A percentile compares a stretch with the other conserved stretches of the same genome.
These are phyloP conservation scores for Paraescarpia echinospica DNA, from an alignment of 1,140 invertebrate genomes.

Conservation along the genomic window DNA sequence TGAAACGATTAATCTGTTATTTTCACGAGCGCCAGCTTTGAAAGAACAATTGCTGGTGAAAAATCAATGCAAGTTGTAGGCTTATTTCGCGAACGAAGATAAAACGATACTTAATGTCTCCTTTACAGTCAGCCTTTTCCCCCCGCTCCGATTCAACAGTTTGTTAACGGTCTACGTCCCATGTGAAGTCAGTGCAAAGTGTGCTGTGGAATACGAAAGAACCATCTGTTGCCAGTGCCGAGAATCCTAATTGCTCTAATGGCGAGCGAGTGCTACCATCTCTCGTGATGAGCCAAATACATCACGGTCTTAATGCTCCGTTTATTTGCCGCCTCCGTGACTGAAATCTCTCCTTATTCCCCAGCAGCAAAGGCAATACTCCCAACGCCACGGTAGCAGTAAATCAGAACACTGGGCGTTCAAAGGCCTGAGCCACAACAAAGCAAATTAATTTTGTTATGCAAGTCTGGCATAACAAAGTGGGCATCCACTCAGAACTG, in stretches of 20 bases:
- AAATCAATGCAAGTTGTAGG: neutral
- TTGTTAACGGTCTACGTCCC: neutral
- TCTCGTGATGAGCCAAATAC: neutral
- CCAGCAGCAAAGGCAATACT: neutral
- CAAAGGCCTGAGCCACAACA: neutral
- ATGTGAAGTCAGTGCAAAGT: neutral
- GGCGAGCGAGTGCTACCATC: neutral
- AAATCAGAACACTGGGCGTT: neutral
- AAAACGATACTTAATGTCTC: neutral
- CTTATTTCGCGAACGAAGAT: neutral
- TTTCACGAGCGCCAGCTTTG: neutral
- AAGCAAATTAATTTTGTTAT: constrained; percentile 1
- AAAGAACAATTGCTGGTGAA: neutral
- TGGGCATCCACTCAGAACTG: neutral
- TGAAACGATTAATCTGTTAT: neutral
- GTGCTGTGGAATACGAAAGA: neutral
- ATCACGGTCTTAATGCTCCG: neutral
- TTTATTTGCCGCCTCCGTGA: neutral
- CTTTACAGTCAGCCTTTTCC: neutral
- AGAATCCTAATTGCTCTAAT: neutral
- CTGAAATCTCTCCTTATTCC: neutral
- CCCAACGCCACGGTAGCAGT: neutral
- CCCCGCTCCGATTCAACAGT: neutral
- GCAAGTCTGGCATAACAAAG: neutral
- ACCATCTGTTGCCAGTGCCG: neutral